These are phyloP conservation scores for Drosophila eohydei DNA, from an alignment of 2,888 invertebrate genomes.

Conservation along the genomic window DNA sequence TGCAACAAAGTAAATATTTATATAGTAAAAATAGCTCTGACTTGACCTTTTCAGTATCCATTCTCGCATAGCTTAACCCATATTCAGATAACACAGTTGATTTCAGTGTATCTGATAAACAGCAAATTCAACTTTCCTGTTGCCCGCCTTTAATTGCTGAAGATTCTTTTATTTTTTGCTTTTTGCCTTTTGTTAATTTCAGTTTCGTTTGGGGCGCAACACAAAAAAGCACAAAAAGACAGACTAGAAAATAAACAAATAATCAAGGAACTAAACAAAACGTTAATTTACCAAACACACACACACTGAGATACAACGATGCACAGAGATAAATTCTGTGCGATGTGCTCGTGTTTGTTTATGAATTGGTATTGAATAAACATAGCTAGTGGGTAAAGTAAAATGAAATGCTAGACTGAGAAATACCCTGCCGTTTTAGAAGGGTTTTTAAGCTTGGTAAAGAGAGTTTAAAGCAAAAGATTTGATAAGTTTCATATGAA, in stretches of 20 bases:
- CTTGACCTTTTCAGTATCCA: not conserved
- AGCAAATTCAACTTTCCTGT: not conserved
- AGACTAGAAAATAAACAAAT: conserved; percentile 73
- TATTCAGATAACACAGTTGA: conserved; percentile 1
- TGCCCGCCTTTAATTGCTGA: conserved; percentile 35
- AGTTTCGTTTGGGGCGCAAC: conserved; percentile 56
- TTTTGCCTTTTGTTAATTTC: conserved; percentile 55
- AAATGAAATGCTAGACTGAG: not conserved
- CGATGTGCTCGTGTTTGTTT: conserved; percentile 43
- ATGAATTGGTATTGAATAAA: conserved; percentile 55
- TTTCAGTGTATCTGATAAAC: conserved; percentile 7
- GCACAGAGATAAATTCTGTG: conserved; percentile 28
- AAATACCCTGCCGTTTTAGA: not conserved
- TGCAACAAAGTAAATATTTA: too few species aligned
- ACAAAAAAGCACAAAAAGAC: conserved; percentile 38
- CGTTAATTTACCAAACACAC: conserved; percentile 64
- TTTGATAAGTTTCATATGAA: not conserved
- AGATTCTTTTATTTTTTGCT: conserved; percentile 31
- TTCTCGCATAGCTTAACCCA: not conserved
- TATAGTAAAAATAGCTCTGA: not conserved
- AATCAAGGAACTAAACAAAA: conserved; percentile 68
- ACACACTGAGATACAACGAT: conserved; percentile 8
- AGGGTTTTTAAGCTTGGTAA: not conserved
- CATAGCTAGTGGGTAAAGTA: conserved; percentile 10
- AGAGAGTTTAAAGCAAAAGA: not conserved